Evolutionary conservation across 2,888 invertebrate species (phyloP), one percentile per base, ranked within the genome.

Genomic region (Amphipoea lucens): DNA sequence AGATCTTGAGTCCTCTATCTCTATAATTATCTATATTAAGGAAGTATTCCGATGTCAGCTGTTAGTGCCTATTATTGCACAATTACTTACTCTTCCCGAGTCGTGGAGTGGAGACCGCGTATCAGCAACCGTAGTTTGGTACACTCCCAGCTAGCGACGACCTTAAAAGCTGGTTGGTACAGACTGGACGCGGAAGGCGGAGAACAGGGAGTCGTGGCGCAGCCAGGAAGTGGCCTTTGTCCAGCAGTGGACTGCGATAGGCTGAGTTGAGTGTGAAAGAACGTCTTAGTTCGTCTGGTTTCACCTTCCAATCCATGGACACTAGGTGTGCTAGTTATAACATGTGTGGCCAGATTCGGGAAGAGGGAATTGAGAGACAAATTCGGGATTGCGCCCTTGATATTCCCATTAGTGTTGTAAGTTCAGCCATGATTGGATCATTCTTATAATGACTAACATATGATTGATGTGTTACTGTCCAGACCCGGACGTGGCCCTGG

Each of bases 401-500:
- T 29, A 9, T 36, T 63, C 20, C 20, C 20, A 2, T 12, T 29
- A 5, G 45, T 48, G 42, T 45, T 1, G 36, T 11, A 36, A n/a
- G 57, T 40, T 60, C 6, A 12, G 17, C 54, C n/a, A n/a, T 20
- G n/a, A 23, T 36, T 36, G 23, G 20, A 29, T 20, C 4, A 12
- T 45, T 62, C 20, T 20, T 68, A 63, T 0, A 62, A 20, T 20
- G 45, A 14, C 1, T 36, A 45, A 14, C 5, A 45, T 45, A 20
- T 45, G 6, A 60, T 29, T 29, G 40, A 29, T n/a, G 0, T 7
- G 12, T 51, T 9, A 1, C 5, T 0, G 2, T 12, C 2, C 90
- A 96, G 96, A 96, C 75, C 96, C 96, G 0, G 96, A 96, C 87
- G 87, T 89, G 73, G 92, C 90, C 0, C 83, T 94, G 2, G 93